Conservation (phyloP, 2,888 invertebrate genomes). For the Tromatobia lineatoria region DNA sequence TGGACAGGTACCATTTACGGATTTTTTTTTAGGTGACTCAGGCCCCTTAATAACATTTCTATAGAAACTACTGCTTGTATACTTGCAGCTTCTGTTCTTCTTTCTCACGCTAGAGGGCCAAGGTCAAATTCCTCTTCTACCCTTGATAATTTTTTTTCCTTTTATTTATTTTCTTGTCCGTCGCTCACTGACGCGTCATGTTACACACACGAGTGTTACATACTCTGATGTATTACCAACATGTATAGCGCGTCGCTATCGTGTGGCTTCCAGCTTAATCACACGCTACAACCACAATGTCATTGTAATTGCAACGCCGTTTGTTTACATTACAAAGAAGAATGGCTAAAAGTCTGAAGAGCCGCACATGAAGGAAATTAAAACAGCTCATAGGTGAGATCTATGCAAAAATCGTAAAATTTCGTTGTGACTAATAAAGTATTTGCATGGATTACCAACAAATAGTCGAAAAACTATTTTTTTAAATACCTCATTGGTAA, state of each 20-base stretch:
- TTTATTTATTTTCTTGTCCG: constrained; percentile 17
- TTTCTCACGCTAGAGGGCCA: constrained; percentile 5
- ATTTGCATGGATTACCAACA: too few species aligned
- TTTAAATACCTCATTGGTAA: too few species aligned
- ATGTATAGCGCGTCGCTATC: neutral
- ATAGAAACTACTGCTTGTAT: neutral
- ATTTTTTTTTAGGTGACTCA: too few species aligned
- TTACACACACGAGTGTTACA: constrained; percentile 30
- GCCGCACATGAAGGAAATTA: too few species aligned
- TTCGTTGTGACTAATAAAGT: too few species aligned
- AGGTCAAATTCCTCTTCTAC: constrained; percentile 28
- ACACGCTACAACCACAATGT: neutral
- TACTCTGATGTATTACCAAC: neutral
- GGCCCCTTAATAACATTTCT: too few species aligned
- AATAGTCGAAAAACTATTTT: too few species aligned
- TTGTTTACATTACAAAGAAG: neutral
- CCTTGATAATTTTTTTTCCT: too few species aligned
- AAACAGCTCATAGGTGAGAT: too few species aligned
- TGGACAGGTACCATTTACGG: too few species aligned
- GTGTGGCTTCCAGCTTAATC: constrained; percentile 27
- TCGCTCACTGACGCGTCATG: constrained; percentile 3
- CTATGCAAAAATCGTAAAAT: too few species aligned
- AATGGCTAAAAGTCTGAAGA: too few species aligned
- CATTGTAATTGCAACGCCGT: neutral
- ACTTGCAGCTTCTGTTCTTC: neutral